Evolutionary conservation across 1,140 invertebrate species (phyloP).

Genomic region (Linepithema humile): DNA sequence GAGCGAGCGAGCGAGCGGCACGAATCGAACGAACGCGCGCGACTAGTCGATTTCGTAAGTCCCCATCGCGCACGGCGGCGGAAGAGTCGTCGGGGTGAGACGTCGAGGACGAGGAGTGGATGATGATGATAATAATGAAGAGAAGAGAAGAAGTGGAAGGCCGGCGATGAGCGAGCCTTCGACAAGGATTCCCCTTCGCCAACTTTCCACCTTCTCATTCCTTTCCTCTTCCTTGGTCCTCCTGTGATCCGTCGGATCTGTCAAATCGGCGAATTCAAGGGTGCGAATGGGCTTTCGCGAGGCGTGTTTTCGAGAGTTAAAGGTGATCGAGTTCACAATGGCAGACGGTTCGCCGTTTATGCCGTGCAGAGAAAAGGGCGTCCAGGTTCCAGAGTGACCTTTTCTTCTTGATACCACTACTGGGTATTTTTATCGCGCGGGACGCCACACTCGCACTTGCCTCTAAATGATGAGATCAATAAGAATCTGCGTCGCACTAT

Average conservation of each 20-base stretch:
- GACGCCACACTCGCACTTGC: slow-evolving; percentile 51
- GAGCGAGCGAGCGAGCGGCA: slow-evolving; percentile 71
- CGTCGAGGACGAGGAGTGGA: slow-evolving; percentile 62
- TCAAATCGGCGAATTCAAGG: neutral
- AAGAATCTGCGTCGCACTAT: slow-evolving; percentile 54
- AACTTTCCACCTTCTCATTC: neutral
- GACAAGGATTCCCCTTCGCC: slow-evolving; percentile 60
- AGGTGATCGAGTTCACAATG: slow-evolving; percentile 21
- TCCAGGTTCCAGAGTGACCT: slow-evolving; percentile 41
- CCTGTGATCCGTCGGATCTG: neutral
- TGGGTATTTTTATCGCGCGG: slow-evolving; percentile 51
- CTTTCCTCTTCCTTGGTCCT: too few species aligned
- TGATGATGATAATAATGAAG: slow-evolving; percentile 71
- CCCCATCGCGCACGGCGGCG: slow-evolving; percentile 53
- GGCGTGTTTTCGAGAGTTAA: slow-evolving; percentile 38
- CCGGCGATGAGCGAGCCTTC: slow-evolving; percentile 35
- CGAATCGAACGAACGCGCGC: slow-evolving; percentile 70
- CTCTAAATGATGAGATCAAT: slow-evolving; percentile 56
- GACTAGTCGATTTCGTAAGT: slow-evolving; percentile 72
- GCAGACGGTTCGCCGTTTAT: slow-evolving; percentile 14
- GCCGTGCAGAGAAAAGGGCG: slow-evolving; percentile 48
- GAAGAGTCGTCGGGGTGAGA: slow-evolving; percentile 60
- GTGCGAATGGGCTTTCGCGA: neutral
- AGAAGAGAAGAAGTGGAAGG: slow-evolving; percentile 61
- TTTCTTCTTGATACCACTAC: slow-evolving; percentile 55